phyloP scores from a whole-genome alignment of 37 sponge, comb jelly and placozoan genomes.

The Axinella damicornis region DNA sequence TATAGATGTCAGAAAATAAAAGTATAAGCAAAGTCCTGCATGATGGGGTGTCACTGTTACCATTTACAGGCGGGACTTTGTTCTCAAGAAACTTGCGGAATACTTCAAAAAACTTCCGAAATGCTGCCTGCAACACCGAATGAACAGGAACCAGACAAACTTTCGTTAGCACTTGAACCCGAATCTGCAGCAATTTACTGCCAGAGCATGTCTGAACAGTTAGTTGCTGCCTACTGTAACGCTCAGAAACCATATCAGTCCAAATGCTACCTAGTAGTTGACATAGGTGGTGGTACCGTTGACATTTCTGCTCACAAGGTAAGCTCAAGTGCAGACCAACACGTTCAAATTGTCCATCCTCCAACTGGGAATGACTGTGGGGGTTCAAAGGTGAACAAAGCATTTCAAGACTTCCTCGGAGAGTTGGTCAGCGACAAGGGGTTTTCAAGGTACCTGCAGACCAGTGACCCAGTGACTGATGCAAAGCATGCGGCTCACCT shows the following conservation, averaged over 20 bases:
- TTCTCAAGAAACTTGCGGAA: too few species aligned
- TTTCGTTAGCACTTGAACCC: slow-evolving; percentile 52
- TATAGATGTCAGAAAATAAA: too few species aligned
- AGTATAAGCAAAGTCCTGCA: too few species aligned
- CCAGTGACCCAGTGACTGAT: neutral
- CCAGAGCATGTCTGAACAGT: neutral
- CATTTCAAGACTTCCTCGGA: slow-evolving; percentile 14
- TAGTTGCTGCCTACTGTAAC: neutral
- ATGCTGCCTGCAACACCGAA: too few species aligned
- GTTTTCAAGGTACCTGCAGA: slow-evolving; percentile 1
- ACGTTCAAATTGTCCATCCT: slow-evolving; percentile 9
- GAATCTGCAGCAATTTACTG: slow-evolving; percentile 54
- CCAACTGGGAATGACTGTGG: slow-evolving; percentile 47
- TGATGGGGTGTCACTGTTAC: too few species aligned
- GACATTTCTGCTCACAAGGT: slow-evolving; percentile 22
- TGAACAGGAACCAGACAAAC: slow-evolving; percentile 21
- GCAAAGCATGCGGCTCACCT: slow-evolving; percentile 10
- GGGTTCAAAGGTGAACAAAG: slow-evolving; percentile 22
- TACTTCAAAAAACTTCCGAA: too few species aligned
- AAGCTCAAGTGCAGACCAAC: neutral
- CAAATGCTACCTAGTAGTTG: slow-evolving; percentile 32
- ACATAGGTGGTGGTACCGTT: slow-evolving; percentile 55
- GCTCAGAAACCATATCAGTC: neutral
- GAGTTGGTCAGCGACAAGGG: slow-evolving; percentile 5
- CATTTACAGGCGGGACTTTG: too few species aligned